A percentile compares a stretch with the other conserved stretches of the same genome.
phyloP scores from a whole-genome alignment of 2,888 invertebrate genomes.

The Blera fallax region DNA sequence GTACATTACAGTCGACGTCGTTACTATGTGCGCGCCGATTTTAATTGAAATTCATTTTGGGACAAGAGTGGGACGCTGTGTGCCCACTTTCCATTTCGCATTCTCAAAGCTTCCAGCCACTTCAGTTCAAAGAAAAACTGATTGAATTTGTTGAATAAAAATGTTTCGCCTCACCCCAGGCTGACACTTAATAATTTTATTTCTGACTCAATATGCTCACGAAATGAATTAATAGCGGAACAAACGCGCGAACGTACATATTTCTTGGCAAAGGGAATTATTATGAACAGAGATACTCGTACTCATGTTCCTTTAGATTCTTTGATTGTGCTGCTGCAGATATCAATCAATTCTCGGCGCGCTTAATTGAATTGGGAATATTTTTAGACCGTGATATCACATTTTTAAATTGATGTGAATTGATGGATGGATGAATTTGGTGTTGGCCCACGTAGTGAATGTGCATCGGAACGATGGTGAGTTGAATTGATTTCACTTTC shows the following conservation, averaged over 20 bases:
- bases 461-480: slow-evolving; percentile 13
- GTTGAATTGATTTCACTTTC: slow-evolving; percentile 21
- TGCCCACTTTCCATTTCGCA: slow-evolving; percentile 36
- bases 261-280: background rate
- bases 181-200: slow-evolving; percentile 47
- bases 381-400: slow-evolving; percentile 62
- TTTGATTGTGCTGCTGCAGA: slow-evolving; percentile 32
- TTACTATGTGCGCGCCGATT: slow-evolving; percentile 19
- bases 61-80: slow-evolving; percentile 24
- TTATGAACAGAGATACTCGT: slow-evolving; percentile 15
- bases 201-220: slow-evolving; percentile 7
- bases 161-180: slow-evolving; percentile 3
- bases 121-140: slow-evolving; percentile 51
- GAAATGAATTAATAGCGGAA: slow-evolving; percentile 3
- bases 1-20: background rate
- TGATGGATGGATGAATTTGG: slow-evolving; percentile 18
- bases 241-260: background rate
- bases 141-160: slow-evolving; percentile 48
- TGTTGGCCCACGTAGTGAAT: slow-evolving; percentile 10
- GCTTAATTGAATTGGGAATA: slow-evolving; percentile 64
- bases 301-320: slow-evolving; percentile 29
- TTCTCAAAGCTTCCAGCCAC: slow-evolving; percentile 33
- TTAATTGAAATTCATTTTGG: slow-evolving; percentile 59
- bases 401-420: slow-evolving; percentile 11
- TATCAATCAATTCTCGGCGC: slow-evolving; percentile 62